Evolutionary conservation across 2,797 vertebrate genomes (phyloP).

Genomic region (Furcifer pardalis): DNA sequence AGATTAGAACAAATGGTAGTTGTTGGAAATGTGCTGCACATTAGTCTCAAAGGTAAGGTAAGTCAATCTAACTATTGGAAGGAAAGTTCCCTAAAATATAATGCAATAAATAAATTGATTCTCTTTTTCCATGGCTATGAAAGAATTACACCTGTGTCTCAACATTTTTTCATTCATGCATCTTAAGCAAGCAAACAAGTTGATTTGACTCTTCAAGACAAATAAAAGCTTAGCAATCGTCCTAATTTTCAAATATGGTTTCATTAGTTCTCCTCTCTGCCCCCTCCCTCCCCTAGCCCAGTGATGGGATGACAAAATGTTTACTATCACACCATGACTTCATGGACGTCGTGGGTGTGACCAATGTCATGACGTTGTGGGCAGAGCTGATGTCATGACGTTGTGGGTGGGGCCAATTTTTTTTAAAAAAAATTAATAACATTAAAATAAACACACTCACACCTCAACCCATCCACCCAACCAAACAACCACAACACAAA

Average conservation of each 20-base stretch:
- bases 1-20: constrained; percentile 72
- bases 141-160: neutral
- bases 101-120: neutral
- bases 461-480: no score
- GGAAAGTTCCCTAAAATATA: constrained; percentile 9
- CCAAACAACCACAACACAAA: no score
- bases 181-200: neutral
- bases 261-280: neutral
- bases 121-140: neutral
- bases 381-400: no score
- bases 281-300: neutral
- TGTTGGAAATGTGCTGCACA: constrained; percentile 71
- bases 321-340: no score
- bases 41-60: constrained; percentile 62
- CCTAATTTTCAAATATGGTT: neutral
- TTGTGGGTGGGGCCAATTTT: no score
- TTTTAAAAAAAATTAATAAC: no score
- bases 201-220: no score
- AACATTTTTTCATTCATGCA: neutral
- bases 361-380: no score
- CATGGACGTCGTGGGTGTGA: no score
- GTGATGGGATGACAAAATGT: no score
- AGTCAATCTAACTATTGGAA: constrained; percentile 39
- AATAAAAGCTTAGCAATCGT: neutral
- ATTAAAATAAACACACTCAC: no score